phyloP scores from a whole-genome alignment of 2,113 vertebrate genomes.

The Acrocephalus kingi region DNA sequence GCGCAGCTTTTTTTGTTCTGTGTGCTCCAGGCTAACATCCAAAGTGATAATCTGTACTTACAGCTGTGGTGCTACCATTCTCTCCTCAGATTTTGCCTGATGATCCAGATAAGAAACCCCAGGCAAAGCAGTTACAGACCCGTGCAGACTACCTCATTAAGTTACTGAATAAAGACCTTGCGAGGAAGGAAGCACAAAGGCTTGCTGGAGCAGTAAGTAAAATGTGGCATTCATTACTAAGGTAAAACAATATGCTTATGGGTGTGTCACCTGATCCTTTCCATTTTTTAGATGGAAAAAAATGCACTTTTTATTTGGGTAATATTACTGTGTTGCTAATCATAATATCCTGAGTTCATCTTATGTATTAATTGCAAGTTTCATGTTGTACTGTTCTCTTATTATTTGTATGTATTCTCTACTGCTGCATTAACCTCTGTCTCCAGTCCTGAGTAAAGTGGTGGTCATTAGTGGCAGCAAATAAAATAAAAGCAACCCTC shows the following conservation, averaged over 20 bases:
- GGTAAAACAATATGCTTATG: not conserved
- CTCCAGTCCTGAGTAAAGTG: not conserved
- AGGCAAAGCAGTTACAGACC: constrained; percentile 97
- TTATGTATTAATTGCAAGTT: not conserved
- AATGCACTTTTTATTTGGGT: not conserved
- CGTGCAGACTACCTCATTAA: constrained; percentile 99
- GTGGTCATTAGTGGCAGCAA: not conserved
- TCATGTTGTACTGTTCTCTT: not conserved
- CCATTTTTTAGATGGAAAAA: not conserved
- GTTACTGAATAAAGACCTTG: constrained; percentile 93
- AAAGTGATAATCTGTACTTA: not conserved
- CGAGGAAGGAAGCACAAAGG: constrained; percentile 91
- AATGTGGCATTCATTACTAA: not conserved
- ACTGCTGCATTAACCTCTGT: not conserved
- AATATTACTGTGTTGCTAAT: not conserved
- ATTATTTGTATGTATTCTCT: not conserved
- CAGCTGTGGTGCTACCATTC: not conserved
- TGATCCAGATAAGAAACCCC: constrained; percentile 98
- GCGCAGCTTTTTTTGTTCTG: not conserved
- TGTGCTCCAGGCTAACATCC: not conserved
- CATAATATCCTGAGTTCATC: too few species aligned
- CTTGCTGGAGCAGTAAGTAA: constrained; percentile 87
- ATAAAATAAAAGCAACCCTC: not conserved
- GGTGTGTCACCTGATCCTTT: not conserved
- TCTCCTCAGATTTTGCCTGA: constrained; percentile 91